A percentile compares a stretch with the other conserved stretches of the same genome.
Evolutionary conservation across 1,140 invertebrate species (phyloP).

Genomic region (Acromyrmex heyeri): DNA sequence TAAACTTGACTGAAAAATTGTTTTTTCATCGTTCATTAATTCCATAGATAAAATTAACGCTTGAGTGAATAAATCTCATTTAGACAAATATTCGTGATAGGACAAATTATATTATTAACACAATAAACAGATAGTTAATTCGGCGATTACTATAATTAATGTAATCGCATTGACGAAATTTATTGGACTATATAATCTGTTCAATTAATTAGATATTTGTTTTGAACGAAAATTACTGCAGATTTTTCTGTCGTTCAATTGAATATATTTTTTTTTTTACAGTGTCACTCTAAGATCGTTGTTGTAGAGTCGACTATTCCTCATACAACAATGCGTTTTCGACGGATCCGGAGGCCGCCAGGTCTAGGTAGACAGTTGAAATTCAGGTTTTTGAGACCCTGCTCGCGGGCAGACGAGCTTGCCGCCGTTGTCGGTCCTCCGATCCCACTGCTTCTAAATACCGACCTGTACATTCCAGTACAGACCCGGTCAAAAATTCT

Average conservation of each 20-base stretch:
- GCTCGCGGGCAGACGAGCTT: conserved; percentile 72
- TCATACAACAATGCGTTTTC: conserved; percentile 40
- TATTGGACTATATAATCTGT: neutral
- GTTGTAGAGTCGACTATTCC: neutral
- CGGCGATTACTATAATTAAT: conserved; percentile 20
- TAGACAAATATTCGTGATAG: neutral
- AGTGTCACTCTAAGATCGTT: neutral
- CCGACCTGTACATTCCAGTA: conserved; percentile 67
- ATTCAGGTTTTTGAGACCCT: conserved; percentile 81
- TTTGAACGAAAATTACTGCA: neutral
- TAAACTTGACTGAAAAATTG: neutral
- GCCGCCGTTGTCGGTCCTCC: conserved; percentile 80
- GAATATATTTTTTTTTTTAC: conserved; percentile 9
- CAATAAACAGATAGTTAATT: neutral
- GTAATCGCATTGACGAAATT: conserved; percentile 5
- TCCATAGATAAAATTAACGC: neutral
- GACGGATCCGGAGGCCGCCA: conserved; percentile 53
- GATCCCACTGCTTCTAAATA: conserved; percentile 77
- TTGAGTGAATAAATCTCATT: conserved; percentile 11
- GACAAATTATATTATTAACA: conserved; percentile 20
- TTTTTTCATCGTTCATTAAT: neutral
- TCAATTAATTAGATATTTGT: conserved; percentile 27
- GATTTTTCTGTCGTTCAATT: neutral
- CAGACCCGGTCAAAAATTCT: conserved; percentile 71
- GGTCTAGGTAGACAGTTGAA: conserved; percentile 76